phyloP scores from a whole-genome alignment of 2,113 vertebrate genomes.

The Serilophus lunatus region DNA sequence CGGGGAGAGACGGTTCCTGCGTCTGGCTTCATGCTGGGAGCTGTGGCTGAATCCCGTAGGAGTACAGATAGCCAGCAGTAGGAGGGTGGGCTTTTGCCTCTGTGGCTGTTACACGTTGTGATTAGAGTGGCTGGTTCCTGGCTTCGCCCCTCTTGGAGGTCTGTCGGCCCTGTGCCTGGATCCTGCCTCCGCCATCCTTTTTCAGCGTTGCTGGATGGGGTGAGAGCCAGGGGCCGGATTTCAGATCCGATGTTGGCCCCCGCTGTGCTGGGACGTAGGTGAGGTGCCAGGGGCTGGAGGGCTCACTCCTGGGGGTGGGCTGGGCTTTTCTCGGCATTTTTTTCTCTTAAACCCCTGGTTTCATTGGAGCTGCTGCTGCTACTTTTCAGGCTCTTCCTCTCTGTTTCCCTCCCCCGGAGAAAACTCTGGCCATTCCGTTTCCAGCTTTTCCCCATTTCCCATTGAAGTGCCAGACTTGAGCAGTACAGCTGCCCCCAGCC shows the following conservation, averaged over 20 bases:
- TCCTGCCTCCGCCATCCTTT: not conserved
- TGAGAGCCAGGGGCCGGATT: not conserved
- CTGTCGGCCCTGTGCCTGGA: rapidly evolving
- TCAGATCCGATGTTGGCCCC: rapidly evolving
- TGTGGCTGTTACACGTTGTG: rapidly evolving
- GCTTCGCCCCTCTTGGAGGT: rapidly evolving
- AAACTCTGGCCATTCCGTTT: rapidly evolving
- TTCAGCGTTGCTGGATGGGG: rapidly evolving
- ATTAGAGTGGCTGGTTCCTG: not conserved
- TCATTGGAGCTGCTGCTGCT: not conserved
- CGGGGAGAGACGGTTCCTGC: not conserved
- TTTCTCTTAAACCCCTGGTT: not conserved
- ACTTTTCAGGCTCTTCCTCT: not conserved
- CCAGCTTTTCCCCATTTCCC: not conserved
- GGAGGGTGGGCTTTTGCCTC: not conserved
- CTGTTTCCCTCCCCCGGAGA: not conserved
- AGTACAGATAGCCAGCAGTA: rapidly evolving
- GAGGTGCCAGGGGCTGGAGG: not conserved
- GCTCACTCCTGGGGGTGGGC: not conserved
- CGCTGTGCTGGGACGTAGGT: not conserved
- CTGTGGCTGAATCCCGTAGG: not conserved
- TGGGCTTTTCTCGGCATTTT: not conserved
- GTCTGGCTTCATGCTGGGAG: rapidly evolving
- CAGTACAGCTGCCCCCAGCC: not conserved
- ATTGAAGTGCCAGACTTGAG: not conserved